Percentiles rank a stretch among this genome's conserved stretches.
Evolutionary conservation across 2,113 vertebrate species (phyloP).

Genomic region (Dromiciops gliroides): DNA sequence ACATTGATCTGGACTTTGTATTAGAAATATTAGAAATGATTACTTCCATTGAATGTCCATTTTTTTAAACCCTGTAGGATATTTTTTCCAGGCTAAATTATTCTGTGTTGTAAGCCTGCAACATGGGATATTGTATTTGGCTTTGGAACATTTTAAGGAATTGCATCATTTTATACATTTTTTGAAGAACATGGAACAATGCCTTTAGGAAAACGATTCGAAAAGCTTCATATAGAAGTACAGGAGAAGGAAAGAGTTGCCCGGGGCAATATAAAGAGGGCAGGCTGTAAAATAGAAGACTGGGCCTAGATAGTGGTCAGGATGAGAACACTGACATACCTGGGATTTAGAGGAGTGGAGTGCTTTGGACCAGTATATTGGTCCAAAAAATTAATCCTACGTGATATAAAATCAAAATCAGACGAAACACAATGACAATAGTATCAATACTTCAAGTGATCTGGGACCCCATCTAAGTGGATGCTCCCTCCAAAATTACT

Average conservation of each 20-base stretch:
- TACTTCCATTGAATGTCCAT: not conserved
- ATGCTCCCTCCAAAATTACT: not conserved
- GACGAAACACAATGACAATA: not conserved
- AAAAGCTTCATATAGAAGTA: not conserved
- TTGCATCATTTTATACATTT: not conserved
- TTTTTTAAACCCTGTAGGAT: not conserved
- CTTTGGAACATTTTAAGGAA: not conserved
- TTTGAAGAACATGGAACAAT: not conserved
- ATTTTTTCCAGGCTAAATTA: not conserved
- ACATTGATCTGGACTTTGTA: not conserved
- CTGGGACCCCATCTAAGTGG: not conserved
- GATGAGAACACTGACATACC: not conserved
- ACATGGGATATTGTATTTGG: not conserved
- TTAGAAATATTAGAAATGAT: not conserved
- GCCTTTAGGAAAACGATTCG: not conserved
- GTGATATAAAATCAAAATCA: not conserved
- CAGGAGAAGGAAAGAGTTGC: not conserved
- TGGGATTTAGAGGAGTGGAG: not conserved
- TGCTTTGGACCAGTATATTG: not conserved
- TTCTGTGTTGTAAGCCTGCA: not conserved
- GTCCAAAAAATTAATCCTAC: not conserved
- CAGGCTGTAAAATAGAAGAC: not conserved
- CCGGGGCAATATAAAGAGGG: not conserved
- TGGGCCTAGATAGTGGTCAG: not conserved
- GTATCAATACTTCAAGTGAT: not conserved